A percentile compares a stretch with the other conserved stretches of the same genome.
These are phyloP conservation scores for Leuctra nigra DNA, from an alignment of 2,888 invertebrate genomes.

Conservation along the genomic window DNA sequence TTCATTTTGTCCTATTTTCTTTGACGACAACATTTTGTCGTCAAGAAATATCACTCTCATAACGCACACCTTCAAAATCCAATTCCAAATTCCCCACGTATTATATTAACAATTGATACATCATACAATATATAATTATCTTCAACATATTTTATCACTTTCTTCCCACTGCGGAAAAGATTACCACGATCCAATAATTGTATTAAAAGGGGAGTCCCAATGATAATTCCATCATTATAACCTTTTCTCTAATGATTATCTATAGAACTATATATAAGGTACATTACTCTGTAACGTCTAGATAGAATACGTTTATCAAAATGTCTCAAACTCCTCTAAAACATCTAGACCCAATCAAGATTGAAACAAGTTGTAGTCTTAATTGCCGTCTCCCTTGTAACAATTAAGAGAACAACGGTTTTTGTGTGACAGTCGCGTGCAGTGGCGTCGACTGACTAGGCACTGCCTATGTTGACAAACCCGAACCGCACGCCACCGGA, in stretches of 20 bases:
- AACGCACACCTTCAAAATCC: too few species aligned
- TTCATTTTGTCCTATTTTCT: too few species aligned
- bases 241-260: background rate
- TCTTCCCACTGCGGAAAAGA: background rate
- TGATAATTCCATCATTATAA: too few species aligned
- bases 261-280: constrained; percentile 5
- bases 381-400: background rate
- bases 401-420: background rate
- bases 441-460: too few species aligned
- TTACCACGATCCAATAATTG: constrained; percentile 14
- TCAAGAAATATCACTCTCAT: too few species aligned
- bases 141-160: background rate
- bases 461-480: too few species aligned
- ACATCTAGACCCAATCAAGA: background rate
- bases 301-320: background rate
- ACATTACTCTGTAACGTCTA: constrained; percentile 12
- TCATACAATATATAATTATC: background rate
- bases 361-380: background rate
- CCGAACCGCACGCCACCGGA: too few species aligned
- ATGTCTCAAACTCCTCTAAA: background rate
- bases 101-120: background rate
- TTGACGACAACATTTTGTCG: too few species aligned
- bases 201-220: constrained; percentile 8
- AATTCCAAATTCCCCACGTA: too few species aligned
- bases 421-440: too few species aligned